Percentiles rank a stretch among this genome's conserved stretches.
Conservation (phyloP, 2,888 invertebrate genomes). For the Diloba caeruleocephala region DNA sequence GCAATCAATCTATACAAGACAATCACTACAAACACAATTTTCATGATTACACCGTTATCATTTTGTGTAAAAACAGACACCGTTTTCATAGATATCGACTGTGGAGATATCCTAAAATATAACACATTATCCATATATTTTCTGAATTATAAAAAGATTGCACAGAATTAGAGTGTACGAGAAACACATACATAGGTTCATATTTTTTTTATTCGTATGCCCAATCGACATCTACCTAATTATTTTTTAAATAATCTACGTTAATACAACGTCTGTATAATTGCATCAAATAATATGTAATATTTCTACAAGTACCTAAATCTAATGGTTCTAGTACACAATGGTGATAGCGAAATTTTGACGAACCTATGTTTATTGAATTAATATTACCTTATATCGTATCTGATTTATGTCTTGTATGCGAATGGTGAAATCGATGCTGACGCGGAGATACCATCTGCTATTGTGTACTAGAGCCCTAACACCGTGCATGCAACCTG, state of each 20-base stretch:
- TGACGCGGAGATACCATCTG: not conserved
- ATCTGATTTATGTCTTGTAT: not conserved
- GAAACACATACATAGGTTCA: slow-evolving; percentile 23
- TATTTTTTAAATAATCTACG: slow-evolving; percentile 33
- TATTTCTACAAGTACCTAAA: slow-evolving; percentile 30
- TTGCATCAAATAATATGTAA: slow-evolving; percentile 9
- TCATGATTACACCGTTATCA: slow-evolving; percentile 13
- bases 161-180: slow-evolving; percentile 27
- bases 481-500: slow-evolving; percentile 15
- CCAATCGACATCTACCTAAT: slow-evolving; percentile 32
- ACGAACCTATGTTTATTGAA: not conserved
- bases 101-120: slow-evolving; percentile 14
- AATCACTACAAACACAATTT: slow-evolving; percentile 31
- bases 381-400: not conserved
- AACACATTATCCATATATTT: slow-evolving; percentile 16
- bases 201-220: slow-evolving; percentile 26
- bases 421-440: not conserved
- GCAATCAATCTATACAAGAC: slow-evolving; percentile 26
- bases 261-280: slow-evolving; percentile 40
- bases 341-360: slow-evolving; percentile 7
- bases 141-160: slow-evolving; percentile 30
- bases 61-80: slow-evolving; percentile 30
- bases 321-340: slow-evolving; percentile 45
- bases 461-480: slow-evolving; percentile 42
- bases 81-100: slow-evolving; percentile 12